Conservation (phyloP, 2,888 invertebrate genomes). For the Nemapogon koenigi region DNA sequence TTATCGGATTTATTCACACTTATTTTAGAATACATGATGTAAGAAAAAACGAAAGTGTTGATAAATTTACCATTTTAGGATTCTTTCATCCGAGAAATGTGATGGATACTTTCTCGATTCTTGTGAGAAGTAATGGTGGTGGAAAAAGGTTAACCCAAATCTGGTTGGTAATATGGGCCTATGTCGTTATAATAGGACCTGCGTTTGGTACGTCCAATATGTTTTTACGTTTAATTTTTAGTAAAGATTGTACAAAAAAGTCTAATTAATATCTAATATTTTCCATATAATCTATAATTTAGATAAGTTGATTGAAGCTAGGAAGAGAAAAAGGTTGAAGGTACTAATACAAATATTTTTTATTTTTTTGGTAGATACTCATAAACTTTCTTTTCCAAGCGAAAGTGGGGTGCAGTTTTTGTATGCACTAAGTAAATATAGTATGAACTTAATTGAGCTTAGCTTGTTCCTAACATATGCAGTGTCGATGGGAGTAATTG, state of each 20-base stretch:
- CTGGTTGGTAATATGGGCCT: slow-evolving; percentile 40
- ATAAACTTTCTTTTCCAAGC: too few relatives aligned
- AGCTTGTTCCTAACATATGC: slow-evolving; percentile 57
- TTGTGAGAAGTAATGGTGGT: slow-evolving; percentile 28
- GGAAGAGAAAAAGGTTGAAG: too few relatives aligned
- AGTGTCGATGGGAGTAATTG: slow-evolving; percentile 52
- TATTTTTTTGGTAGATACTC: too few relatives aligned
- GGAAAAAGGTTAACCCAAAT: slow-evolving; percentile 31
- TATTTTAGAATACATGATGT: slow-evolving; percentile 41
- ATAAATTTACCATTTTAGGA: slow-evolving; percentile 3
- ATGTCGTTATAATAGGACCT: slow-evolving; percentile 49
- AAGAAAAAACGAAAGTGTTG: slow-evolving; percentile 16
- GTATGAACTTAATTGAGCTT: slow-evolving; percentile 57
- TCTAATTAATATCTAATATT: not conserved
- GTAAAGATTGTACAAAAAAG: not conserved
- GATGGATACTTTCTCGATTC: slow-evolving; percentile 45
- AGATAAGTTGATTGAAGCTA: too few relatives aligned
- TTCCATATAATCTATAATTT: too few relatives aligned
- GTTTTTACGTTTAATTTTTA: not conserved
- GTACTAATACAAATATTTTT: too few relatives aligned
- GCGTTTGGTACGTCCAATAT: slow-evolving; percentile 35
- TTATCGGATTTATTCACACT: slow-evolving; percentile 39
- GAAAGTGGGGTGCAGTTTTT: slow-evolving; percentile 54
- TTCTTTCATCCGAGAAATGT: slow-evolving; percentile 44
- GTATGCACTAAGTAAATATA: slow-evolving; percentile 53